A percentile compares a stretch with the other conserved stretches of the same genome.
Evolutionary conservation across 2,113 vertebrate species (phyloP).

Genomic region (Agapornis roseicollis): DNA sequence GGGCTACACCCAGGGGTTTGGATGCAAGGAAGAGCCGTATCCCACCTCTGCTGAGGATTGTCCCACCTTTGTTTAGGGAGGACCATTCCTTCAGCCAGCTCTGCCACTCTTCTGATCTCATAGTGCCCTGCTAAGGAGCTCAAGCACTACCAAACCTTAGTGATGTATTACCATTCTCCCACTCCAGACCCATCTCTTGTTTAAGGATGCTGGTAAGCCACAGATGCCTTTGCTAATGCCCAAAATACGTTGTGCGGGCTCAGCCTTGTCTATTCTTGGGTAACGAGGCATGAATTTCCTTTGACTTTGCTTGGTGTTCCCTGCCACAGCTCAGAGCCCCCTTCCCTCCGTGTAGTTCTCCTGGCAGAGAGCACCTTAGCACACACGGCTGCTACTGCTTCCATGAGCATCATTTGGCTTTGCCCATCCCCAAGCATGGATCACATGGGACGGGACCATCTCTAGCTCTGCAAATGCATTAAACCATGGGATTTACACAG

Average conservation of each 20-base stretch:
- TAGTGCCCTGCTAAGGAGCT: background rate
- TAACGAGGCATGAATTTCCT: background rate
- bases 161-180: background rate
- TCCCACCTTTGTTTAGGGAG: background rate
- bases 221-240: background rate
- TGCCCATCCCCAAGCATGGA: background rate
- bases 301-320: background rate
- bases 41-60: background rate
- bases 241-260: background rate
- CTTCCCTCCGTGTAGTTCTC: background rate
- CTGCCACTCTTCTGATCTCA: background rate
- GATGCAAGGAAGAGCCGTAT: background rate
- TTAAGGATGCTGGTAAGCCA: background rate
- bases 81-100: background rate
- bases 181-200: background rate
- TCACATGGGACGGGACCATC: background rate
- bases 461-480: background rate
- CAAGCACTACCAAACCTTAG: background rate
- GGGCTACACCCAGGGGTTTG: background rate
- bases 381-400: background rate
- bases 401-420: fast-evolving
- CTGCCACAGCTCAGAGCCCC: background rate
- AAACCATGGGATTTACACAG: background rate
- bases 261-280: background rate
- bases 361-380: background rate